Conservation (phyloP, 2,113 vertebrate species). For the Martes martes region DNA sequence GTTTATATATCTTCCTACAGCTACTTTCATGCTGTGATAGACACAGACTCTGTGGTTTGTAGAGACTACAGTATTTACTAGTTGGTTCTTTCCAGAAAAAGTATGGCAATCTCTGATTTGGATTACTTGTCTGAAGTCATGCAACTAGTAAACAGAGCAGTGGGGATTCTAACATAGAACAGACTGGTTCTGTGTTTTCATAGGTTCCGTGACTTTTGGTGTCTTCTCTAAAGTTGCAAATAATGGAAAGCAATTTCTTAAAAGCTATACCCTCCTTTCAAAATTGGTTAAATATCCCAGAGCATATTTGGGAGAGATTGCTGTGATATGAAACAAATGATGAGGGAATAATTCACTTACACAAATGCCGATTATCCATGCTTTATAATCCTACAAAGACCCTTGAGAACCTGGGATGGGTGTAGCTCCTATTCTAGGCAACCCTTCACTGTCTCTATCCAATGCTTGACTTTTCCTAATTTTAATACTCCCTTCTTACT, state of each 20-base stretch:
- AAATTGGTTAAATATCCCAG: background rate
- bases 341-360: background rate
- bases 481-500: background rate
- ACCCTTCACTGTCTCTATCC: background rate
- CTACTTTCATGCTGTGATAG: background rate
- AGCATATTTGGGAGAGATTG: background rate
- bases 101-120: background rate
- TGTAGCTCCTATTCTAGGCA: rapidly evolving
- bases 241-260: background rate
- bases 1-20: background rate
- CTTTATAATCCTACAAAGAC: rapidly evolving
- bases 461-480: background rate
- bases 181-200: background rate
- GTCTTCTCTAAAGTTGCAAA: background rate
- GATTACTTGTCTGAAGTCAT: background rate
- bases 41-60: background rate
- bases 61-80: background rate
- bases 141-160: background rate
- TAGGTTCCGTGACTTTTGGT: background rate
- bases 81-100: background rate
- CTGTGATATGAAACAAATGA: too few relatives aligned
- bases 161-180: background rate
- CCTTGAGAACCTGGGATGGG: background rate
- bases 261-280: background rate
- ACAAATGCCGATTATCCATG: too few relatives aligned